Evolutionary conservation across 2,888 invertebrate genomes (phyloP).

Genomic region (Eristalis tenax): DNA sequence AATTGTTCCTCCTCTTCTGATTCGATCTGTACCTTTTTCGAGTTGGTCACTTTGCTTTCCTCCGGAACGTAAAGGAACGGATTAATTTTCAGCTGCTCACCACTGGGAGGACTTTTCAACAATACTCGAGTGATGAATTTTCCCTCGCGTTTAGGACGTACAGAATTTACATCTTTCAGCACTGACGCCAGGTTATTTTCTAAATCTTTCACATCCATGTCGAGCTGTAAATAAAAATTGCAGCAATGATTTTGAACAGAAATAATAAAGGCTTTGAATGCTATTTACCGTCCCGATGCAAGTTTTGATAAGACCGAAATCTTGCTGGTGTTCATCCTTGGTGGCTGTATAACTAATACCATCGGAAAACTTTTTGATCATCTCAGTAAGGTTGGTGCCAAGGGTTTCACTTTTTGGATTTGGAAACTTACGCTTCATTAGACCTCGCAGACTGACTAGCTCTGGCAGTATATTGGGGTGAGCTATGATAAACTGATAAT

Average conservation of each 20-base stretch:
- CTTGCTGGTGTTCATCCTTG: conserved; percentile 87
- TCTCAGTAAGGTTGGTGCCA: conserved; percentile 84
- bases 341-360: conserved; percentile 87
- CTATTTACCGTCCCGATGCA: conserved; percentile 86
- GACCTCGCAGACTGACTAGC: conserved; percentile 87
- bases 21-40: conserved; percentile 52
- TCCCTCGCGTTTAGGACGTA: conserved; percentile 86
- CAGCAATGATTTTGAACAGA: conserved; percentile 14
- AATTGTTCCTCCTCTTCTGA: conserved; percentile 59
- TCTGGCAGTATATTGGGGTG: conserved; percentile 91
- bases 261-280: not conserved
- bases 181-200: conserved; percentile 88
- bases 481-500: conserved; percentile 89
- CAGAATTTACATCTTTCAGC: conserved; percentile 85
- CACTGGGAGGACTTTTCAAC: conserved; percentile 85
- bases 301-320: conserved; percentile 87
- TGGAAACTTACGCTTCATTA: conserved; percentile 90
- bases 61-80: conserved; percentile 83
- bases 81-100: conserved; percentile 87
- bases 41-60: conserved; percentile 49
- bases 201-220: conserved; percentile 87
- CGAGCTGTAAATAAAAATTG: conserved; percentile 83
- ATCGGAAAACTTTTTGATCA: conserved; percentile 85
- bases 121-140: conserved; percentile 88
- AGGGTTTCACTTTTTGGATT: conserved; percentile 86